Base-by-base conservation (phyloP, 2,888 invertebrate genomes). In the Byasa hedistus region DNA sequence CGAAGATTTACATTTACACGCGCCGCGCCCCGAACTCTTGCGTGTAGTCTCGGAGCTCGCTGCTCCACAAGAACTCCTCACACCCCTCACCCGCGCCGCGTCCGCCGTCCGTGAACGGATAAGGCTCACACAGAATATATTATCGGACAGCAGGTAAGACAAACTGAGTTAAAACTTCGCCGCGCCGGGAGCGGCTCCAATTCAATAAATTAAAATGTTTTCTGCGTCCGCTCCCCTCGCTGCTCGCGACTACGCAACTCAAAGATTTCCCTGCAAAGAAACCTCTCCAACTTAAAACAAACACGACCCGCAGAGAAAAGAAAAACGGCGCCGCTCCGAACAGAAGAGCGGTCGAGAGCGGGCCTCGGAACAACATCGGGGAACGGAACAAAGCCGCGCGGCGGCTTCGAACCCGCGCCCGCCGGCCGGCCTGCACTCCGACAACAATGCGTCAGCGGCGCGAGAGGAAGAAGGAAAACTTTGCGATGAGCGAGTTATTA, bases 361-460 rank as follows among this genome's bases (percentile, higher is more conserved):
- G 72, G 73, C 72, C 69, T 75, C 70, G 72, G 73, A 74, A 74
- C 75, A 72, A 71, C 80, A 76, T 83, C 82, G 79, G 78, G 75
- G 75, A 79, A 71, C 71, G 75, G 79, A 83, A 84, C 82, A 85
- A 83, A 83, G 79, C 73, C 70, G 57, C n/a, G 63, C 54, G 64
- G 69, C 69, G 69, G 69, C 69, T 61, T 74, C 79, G 19, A 3
- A 32, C 10, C 27, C 27, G 62, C 57, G 67, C 70, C 69, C 76
- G 76, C 78, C 77, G 80, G 79, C 83, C 78, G 81, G 77, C 77
- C 75, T 67, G 75, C 66, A 74, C 81, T 77, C 76, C 77, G 76
- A 79, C 80, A 82, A 81, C 79, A 79, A 78, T 75, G 73, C 69
- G 66, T 39, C 68, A 65, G 68, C 36, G 69, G 68, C 68, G 73